These are phyloP conservation scores for Acanthosepion lycidas DNA, from an alignment of 2,888 invertebrate species.

Conservation along the genomic window DNA sequence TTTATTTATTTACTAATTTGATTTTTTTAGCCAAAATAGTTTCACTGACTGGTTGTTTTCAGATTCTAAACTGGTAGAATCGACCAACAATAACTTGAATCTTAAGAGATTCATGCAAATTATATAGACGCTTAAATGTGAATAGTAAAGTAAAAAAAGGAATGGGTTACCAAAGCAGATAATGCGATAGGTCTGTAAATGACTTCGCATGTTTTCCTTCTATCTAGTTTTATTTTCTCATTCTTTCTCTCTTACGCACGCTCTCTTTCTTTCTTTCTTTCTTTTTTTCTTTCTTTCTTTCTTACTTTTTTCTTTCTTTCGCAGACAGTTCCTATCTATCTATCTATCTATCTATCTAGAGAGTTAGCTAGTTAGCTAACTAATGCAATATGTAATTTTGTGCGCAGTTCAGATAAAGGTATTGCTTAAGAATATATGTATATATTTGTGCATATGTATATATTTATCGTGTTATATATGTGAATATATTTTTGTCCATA, in stretches of 20 bases:
- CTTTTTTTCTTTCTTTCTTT: neutral
- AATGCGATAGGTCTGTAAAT: too few relatives aligned
- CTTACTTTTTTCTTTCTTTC: neutral
- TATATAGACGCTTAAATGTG: neutral
- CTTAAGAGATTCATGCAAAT: conserved; percentile 12
- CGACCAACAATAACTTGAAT: conserved; percentile 9
- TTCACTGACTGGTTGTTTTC: neutral
- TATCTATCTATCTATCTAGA: too few relatives aligned
- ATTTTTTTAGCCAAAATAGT: neutral
- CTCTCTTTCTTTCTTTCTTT: neutral
- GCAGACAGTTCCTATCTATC: neutral
- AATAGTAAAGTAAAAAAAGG: neutral
- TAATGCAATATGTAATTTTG: too few relatives aligned
- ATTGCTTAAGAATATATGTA: too few relatives aligned
- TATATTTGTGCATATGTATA: too few relatives aligned
- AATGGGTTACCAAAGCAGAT: too few relatives aligned
- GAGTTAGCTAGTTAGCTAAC: too few relatives aligned
- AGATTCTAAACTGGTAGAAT: neutral
- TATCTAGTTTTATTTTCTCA: neutral
- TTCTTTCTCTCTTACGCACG: neutral
- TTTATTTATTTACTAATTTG: neutral
- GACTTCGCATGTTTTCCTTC: too few relatives aligned
- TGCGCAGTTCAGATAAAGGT: too few relatives aligned
- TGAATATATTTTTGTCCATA: too few relatives aligned
- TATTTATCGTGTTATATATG: too few relatives aligned